These are phyloP conservation scores for Dissostichus mawsoni DNA, from an alignment of 2,113 vertebrate species.

Conservation along the genomic window DNA sequence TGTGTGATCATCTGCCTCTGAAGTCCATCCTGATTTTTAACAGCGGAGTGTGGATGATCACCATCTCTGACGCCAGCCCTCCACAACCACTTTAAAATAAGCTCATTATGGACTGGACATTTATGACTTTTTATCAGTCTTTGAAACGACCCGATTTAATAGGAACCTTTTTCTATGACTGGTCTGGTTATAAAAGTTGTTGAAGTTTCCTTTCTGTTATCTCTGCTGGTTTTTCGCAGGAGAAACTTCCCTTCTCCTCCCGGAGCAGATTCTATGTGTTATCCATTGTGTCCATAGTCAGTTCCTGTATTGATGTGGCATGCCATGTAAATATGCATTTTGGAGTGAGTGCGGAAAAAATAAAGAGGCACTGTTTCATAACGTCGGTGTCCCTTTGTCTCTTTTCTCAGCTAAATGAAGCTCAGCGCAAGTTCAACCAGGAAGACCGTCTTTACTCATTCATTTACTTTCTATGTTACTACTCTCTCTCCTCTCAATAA, in stretches of 20 bases:
- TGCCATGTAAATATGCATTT: constrained; percentile 90
- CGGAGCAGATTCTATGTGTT: constrained; percentile 81
- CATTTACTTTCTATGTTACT: no score
- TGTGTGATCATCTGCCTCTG: constrained; percentile 33
- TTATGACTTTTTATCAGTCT: constrained; percentile 64
- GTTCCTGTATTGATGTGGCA: constrained; percentile 88
- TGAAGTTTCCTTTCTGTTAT: constrained; percentile 62
- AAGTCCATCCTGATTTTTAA: constrained; percentile 45
- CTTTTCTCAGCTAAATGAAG: no score
- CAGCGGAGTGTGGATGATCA: constrained; percentile 30
- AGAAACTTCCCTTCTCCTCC: constrained; percentile 43
- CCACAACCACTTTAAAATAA: no score
- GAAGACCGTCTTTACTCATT: no score
- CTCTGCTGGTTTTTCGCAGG: constrained; percentile 63
- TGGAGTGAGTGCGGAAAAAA: constrained; percentile 85
- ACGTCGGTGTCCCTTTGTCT: constrained; percentile 21
- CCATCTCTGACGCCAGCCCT: neutral
- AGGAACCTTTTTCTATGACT: constrained; percentile 68
- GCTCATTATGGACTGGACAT: constrained; percentile 29
- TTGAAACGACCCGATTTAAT: constrained; percentile 57
- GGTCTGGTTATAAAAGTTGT: constrained; percentile 58
- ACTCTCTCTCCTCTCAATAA: no score
- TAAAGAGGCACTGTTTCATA: constrained; percentile 88
- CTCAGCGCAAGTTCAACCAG: no score
- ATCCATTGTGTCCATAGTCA: constrained; percentile 83